These are phyloP conservation scores for Mirza zaza DNA, from an alignment of 2,113 vertebrate species.

Conservation along the genomic window DNA sequence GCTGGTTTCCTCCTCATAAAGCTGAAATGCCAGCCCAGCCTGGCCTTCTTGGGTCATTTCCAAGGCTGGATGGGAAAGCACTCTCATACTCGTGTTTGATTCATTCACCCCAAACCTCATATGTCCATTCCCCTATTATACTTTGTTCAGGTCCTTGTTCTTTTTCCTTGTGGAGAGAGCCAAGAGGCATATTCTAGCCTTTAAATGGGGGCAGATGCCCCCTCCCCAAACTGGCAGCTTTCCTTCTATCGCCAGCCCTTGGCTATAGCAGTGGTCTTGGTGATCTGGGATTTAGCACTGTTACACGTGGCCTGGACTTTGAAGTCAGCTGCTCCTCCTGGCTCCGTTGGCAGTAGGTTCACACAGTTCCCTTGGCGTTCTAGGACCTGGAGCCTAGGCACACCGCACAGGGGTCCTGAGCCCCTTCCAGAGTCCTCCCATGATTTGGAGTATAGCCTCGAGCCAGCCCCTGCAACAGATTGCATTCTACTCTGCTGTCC, in stretches of 20 bases:
- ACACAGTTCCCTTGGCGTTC: background rate
- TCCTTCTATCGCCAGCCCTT: background rate
- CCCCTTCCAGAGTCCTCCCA: background rate
- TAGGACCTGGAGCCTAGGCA: background rate
- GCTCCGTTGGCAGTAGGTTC: background rate
- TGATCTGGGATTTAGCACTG: background rate
- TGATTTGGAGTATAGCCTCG: background rate
- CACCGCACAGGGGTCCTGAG: background rate
- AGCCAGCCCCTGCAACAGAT: background rate
- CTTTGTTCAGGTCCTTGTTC: background rate
- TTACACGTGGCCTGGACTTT: background rate
- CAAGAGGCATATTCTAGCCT: background rate
- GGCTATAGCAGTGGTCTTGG: background rate
- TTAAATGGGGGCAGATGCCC: background rate
- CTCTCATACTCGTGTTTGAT: background rate
- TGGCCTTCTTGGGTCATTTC: background rate
- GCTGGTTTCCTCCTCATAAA: background rate
- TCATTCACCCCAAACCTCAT: background rate
- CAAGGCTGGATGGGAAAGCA: background rate
- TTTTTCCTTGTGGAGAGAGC: background rate
- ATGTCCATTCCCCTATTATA: background rate
- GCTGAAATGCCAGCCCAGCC: background rate
- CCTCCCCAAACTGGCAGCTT: background rate
- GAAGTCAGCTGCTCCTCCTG: background rate
- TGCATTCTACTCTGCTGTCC: too few relatives aligned